A percentile compares a stretch with the other conserved stretches of the same genome.
Conservation (phyloP, 2,113 vertebrate species). For the Ariopsis seemanni region DNA sequence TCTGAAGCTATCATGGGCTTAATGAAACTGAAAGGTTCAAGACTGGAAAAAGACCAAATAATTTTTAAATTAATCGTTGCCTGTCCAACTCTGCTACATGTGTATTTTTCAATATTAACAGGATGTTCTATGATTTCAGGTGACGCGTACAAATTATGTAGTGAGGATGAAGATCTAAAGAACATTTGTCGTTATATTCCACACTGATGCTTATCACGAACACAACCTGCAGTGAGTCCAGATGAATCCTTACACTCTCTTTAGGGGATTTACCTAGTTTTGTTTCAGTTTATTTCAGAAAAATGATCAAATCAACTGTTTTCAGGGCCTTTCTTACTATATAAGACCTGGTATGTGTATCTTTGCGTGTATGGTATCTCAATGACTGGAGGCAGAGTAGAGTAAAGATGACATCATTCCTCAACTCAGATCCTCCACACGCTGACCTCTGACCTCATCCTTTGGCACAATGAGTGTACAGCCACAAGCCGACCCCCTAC, state of each 20-base stretch:
- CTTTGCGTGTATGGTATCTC: neutral
- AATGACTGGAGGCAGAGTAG: conserved; percentile 1
- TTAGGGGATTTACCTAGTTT: neutral
- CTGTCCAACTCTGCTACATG: neutral
- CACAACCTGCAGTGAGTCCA: neutral
- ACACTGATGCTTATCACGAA: neutral
- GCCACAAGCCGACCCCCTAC: conserved; percentile 49
- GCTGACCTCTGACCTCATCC: conserved; percentile 52
- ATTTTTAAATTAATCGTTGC: no score
- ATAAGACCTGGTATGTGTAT: neutral
- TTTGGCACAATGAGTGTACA: conserved; percentile 48
- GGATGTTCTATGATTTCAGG: neutral
- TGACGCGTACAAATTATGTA: neutral
- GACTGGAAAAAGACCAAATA: no score
- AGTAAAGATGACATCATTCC: conserved; percentile 40
- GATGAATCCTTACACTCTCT: neutral
- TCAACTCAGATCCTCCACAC: conserved; percentile 36
- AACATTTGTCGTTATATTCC: neutral
- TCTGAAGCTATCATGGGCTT: no score
- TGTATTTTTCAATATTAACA: neutral
- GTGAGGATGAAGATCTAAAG: neutral
- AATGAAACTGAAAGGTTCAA: no score
- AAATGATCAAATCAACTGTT: neutral
- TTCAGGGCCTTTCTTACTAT: neutral
- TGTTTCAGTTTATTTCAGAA: neutral